These are phyloP conservation scores for Aphelocoma californica DNA, from an alignment of 2,797 vertebrate genomes.

Conservation along the genomic window DNA sequence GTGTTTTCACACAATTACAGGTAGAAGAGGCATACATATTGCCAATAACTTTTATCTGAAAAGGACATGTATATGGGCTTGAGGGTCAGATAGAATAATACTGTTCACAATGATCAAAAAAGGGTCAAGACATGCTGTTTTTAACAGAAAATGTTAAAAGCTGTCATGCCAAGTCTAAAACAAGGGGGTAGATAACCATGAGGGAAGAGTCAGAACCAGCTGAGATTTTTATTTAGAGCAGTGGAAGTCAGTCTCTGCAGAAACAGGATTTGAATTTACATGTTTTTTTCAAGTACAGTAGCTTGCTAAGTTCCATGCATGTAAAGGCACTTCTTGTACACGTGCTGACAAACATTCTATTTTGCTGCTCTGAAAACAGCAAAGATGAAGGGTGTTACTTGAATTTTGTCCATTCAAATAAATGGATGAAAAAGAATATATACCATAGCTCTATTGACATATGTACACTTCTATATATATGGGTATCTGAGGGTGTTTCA, in stretches of 20 bases:
- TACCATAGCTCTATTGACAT: conserved; percentile 22
- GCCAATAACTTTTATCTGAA: neutral
- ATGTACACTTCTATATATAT: neutral
- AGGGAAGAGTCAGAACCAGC: neutral
- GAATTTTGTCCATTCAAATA: conserved; percentile 34
- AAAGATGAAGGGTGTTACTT: neutral
- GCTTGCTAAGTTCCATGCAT: neutral
- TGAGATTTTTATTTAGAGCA: neutral
- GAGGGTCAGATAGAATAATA: neutral
- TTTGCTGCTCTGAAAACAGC: neutral
- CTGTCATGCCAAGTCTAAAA: neutral
- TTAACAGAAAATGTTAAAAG: neutral
- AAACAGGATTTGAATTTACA: neutral
- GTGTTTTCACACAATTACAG: neutral
- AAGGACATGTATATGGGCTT: neutral
- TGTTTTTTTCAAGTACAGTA: neutral
- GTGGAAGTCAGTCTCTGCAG: neutral
- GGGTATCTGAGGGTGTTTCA: conserved; percentile 57
- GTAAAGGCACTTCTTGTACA: neutral
- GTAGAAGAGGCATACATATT: neutral
- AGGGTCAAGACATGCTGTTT: neutral
- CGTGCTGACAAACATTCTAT: neutral
- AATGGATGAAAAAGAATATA: conserved; percentile 23
- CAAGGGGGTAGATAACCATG: neutral
- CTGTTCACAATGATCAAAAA: neutral